Base-by-base conservation (phyloP, 2,797 vertebrate genomes). In the Darevskia mixta region DNA sequence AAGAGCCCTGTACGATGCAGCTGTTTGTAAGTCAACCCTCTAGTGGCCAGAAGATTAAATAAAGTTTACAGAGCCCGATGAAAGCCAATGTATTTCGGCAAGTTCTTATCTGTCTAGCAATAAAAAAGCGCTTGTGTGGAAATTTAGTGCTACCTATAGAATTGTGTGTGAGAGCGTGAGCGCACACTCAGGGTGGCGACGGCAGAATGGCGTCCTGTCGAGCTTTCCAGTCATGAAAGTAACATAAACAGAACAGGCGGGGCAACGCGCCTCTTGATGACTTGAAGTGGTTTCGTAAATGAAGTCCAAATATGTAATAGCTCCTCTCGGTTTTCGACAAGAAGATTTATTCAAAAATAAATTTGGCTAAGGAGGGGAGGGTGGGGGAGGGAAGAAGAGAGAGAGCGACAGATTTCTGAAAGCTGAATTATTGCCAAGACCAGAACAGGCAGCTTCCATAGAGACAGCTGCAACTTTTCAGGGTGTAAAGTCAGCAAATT, bases 391-490 rank as follows among this genome's bases (percentile, higher is more conserved):
- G 95, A 91, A 94, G 75, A 94, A 94, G 79, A 13, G 93, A 95
- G 86, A 95, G 86, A 94, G 94, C 95, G 90, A 96, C 95, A 95
- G 95, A 97, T 96, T 95, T 95, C 96, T 97, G 94, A 94, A 94
- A 93, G 92, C 96, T 97, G 97, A 97, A 95, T 94, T 87, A 92
- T 94, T 95, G 97, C 97, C 97, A 98, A 96, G 93, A 95, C 93
- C 92, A 96, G 95, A 96, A 96, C 95, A 96, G 96, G 95, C 95
- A 96, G 95, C 94, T 96, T 96, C 96, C 95, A 97, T 94, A 95
- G 96, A 97, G 97, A 98, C 98, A 99, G 98, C 98, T 98, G 98
- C 97, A 98, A 97, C 97, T 96, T 98, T 98, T 99, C 98, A 98
- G 96, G 96, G 97, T 98, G 97, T 97, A 97, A 97, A 98, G 97